Conservation (phyloP, 1,140 invertebrate species). For the Papilio xuthus region DNA sequence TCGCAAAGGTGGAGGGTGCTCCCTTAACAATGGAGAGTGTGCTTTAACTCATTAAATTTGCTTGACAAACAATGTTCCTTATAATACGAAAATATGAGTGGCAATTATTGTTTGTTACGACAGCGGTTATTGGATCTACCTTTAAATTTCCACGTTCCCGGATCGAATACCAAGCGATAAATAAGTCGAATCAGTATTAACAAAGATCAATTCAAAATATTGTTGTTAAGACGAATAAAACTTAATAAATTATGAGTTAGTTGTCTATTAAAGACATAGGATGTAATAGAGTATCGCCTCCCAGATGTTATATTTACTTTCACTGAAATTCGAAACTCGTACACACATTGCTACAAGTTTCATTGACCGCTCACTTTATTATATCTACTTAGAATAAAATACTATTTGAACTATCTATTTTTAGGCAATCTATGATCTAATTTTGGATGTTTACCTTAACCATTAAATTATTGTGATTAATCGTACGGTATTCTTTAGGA, state of each 20-base stretch:
- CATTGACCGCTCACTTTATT: background rate
- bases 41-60: constrained; percentile 10
- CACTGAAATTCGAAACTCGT: constrained; percentile 17
- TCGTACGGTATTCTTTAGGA: too few species aligned
- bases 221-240: background rate
- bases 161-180: background rate
- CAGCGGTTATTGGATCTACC: background rate
- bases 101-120: background rate
- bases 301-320: constrained; percentile 4
- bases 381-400: background rate
- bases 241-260: background rate
- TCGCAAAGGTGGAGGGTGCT: constrained; percentile 2
- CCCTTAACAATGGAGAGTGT: background rate
- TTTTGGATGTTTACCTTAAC: too few species aligned
- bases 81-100: constrained; percentile 2
- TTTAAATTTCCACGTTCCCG: background rate
- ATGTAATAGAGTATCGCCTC: background rate
- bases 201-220: background rate
- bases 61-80: constrained; percentile 10
- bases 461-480: too few species aligned
- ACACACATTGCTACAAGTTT: background rate
- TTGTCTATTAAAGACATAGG: background rate
- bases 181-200: background rate
- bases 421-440: too few species aligned
- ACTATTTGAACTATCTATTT: background rate